A percentile compares a stretch with the other conserved stretches of the same genome.
Evolutionary conservation across 1,140 invertebrate genomes (phyloP).

Genomic region (Drepana arcuata): DNA sequence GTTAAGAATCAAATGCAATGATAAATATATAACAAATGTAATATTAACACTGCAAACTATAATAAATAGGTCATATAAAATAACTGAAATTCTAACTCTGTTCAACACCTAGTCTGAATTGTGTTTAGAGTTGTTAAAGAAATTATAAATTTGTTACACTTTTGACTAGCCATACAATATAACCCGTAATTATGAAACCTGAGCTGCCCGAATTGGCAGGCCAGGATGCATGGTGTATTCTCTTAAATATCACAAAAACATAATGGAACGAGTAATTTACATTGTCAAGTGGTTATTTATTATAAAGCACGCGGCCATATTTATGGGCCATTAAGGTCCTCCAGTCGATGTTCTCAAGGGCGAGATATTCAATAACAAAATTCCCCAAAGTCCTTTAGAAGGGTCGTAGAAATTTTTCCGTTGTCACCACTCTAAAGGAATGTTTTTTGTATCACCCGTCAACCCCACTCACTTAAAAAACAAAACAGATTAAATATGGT

Average conservation of each 20-base stretch:
- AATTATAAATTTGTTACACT: no score
- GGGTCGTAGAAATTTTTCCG: conserved; percentile 35
- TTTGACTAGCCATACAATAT: no score
- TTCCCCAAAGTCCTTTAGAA: conserved; percentile 35
- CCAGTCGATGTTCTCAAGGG: conserved; percentile 17
- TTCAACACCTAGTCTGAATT: no score
- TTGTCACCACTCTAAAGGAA: conserved; percentile 37
- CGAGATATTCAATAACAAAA: conserved; percentile 54
- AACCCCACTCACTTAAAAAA: conserved; percentile 52
- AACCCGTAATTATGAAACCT: conserved; percentile 3
- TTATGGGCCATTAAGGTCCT: conserved; percentile 44
- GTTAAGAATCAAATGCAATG: no score
- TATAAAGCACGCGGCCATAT: conserved; percentile 23
- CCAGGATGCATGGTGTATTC: conserved; percentile 7
- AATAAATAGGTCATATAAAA: no score
- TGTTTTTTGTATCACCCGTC: conserved; percentile 50
- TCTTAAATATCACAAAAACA: conserved; percentile 12
- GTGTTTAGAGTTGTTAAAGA: no score
- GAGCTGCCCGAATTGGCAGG: conserved; percentile 9
- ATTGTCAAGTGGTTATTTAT: conserved; percentile 45
- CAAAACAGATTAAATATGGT: conserved; percentile 47
- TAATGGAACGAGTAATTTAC: conserved; percentile 22
- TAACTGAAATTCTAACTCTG: no score
- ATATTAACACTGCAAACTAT: no score
- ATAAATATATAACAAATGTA: no score